A percentile compares a stretch with the other conserved stretches of the same genome.
phyloP scores from a whole-genome alignment of 2,113 vertebrate genomes.

The Lucifuga dentata region DNA sequence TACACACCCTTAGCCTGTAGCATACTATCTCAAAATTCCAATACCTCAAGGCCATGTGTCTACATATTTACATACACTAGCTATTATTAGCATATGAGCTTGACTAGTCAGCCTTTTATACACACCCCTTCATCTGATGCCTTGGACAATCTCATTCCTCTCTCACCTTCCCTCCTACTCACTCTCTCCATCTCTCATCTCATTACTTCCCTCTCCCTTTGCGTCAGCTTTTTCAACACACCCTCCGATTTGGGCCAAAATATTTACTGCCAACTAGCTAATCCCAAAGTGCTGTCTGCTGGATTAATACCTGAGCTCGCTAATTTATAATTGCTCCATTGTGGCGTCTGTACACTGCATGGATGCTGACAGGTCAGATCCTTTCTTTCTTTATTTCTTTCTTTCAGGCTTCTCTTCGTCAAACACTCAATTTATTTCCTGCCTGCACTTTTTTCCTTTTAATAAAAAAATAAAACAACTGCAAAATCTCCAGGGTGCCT shows the following conservation, averaged over 20 bases:
- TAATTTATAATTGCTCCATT: constrained; percentile 74
- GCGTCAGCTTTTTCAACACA: constrained; percentile 66
- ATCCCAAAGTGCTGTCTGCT: constrained; percentile 64
- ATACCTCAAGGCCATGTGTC: neutral
- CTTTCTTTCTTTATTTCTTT: constrained; percentile 11
- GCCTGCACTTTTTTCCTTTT: neutral
- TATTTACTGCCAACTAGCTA: constrained; percentile 66
- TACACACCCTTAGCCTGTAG: too few species aligned
- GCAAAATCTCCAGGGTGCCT: neutral
- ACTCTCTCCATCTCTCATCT: constrained; percentile 20
- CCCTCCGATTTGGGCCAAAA: constrained; percentile 65
- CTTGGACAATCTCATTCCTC: constrained; percentile 46
- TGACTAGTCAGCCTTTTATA: constrained; percentile 58
- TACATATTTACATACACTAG: constrained; percentile 14
- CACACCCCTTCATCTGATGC: constrained; percentile 55
- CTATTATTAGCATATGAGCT: constrained; percentile 29
- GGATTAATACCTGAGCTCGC: constrained; percentile 71
- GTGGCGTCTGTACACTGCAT: constrained; percentile 44
- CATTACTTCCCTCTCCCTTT: constrained; percentile 40
- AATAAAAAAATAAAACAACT: constrained; percentile 10
- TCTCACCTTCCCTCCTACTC: constrained; percentile 24
- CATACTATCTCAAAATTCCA: too few species aligned
- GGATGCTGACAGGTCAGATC: constrained; percentile 55
- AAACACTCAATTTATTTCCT: constrained; percentile 32
- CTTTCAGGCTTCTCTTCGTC: constrained; percentile 33